Evolutionary conservation across 1,140 invertebrate genomes (phyloP).

Genomic region (Andricus grossulariae): DNA sequence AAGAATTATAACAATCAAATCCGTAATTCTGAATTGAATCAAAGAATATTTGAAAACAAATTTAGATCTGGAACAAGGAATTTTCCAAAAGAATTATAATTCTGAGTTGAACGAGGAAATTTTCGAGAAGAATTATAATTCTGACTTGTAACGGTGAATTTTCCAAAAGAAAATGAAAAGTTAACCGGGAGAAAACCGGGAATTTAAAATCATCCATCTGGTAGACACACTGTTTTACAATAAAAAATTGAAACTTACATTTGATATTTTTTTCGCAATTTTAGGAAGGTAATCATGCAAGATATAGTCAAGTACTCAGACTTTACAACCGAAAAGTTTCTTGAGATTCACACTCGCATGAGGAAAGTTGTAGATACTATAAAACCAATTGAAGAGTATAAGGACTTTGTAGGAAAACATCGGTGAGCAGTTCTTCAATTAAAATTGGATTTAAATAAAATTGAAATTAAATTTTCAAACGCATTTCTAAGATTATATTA

Average conservation of each 20-base stretch:
- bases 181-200: too few species aligned
- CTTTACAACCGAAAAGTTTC: slow-evolving; percentile 85
- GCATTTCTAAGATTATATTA: slow-evolving; percentile 42
- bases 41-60: too few species aligned
- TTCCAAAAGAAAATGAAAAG: too few species aligned
- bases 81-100: too few species aligned
- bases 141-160: too few species aligned
- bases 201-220: too few species aligned
- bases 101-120: too few species aligned
- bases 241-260: not conserved
- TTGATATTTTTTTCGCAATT: slow-evolving; percentile 45
- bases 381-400: slow-evolving; percentile 88
- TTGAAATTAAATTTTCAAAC: slow-evolving; percentile 31
- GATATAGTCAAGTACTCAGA: slow-evolving; percentile 85
- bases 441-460: slow-evolving; percentile 36
- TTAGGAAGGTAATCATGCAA: slow-evolving; percentile 84
- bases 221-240: too few species aligned
- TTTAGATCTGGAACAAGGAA: too few species aligned
- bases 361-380: slow-evolving; percentile 83
- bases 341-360: slow-evolving; percentile 84
- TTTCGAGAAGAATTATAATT: too few species aligned
- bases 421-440: slow-evolving; percentile 78
- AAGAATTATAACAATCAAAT: too few species aligned
- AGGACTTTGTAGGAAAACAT: slow-evolving; percentile 88
- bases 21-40: too few species aligned